phyloP scores from a whole-genome alignment of 1,140 invertebrate genomes.

The Trachymyrmex septentrionalis region DNA sequence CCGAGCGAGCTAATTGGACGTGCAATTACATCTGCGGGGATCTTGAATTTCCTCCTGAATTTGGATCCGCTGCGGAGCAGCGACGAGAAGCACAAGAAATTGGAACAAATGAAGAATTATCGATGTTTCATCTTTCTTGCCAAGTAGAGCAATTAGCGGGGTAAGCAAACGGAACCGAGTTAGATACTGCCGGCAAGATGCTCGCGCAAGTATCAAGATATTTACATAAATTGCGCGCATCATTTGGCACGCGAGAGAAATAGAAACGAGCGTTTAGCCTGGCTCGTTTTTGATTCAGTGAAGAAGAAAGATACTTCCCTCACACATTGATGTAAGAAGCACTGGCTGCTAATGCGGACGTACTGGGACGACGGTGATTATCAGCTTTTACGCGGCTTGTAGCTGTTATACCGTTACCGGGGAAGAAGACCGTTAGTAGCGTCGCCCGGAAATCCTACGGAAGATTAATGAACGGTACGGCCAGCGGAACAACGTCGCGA shows the following conservation, averaged over 20 bases:
- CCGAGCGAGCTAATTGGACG: slow-evolving; percentile 26
- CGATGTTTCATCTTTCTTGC: background rate
- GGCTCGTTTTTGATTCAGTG: background rate
- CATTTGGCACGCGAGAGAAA: slow-evolving; percentile 4
- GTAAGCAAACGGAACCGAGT: background rate
- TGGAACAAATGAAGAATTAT: background rate
- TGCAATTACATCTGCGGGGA: background rate
- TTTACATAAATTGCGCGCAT: background rate
- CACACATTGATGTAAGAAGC: background rate
- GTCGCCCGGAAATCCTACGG: slow-evolving; percentile 27
- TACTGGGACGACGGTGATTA: background rate
- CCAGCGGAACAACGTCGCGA: background rate
- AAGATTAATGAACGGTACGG: slow-evolving; percentile 53
- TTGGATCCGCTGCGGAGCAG: background rate
- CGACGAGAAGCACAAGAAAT: background rate
- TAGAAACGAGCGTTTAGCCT: background rate
- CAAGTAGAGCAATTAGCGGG: background rate
- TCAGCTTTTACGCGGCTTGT: slow-evolving; percentile 40
- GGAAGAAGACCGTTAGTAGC: slow-evolving; percentile 47
- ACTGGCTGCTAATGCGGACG: slow-evolving; percentile 17
- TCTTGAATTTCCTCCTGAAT: background rate
- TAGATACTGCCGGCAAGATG: slow-evolving; percentile 4
- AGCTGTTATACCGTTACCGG: slow-evolving; percentile 12
- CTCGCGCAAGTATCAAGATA: background rate
- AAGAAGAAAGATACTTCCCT: background rate